These are phyloP conservation scores for Pimephales promelas DNA, from an alignment of 2,113 vertebrate species.

Conservation along the genomic window DNA sequence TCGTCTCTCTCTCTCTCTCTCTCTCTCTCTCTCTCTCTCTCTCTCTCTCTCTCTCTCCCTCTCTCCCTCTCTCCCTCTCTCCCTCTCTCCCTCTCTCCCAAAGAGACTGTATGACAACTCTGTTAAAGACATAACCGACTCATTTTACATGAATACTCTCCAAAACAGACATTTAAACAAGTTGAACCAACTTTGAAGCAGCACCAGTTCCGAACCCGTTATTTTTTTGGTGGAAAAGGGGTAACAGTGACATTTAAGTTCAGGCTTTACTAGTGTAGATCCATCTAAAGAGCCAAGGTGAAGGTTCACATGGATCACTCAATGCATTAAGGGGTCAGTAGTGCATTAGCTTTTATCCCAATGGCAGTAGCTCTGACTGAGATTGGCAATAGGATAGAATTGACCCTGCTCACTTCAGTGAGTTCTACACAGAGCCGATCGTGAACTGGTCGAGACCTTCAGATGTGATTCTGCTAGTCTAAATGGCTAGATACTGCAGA, in stretches of 20 bases:
- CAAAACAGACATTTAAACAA: no score
- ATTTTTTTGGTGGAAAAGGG: no score
- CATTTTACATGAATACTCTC: no score
- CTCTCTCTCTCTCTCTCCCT: no score
- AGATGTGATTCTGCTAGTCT: background rate
- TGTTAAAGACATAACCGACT: no score
- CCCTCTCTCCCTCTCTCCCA: no score
- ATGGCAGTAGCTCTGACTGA: background rate
- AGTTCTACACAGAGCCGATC: background rate
- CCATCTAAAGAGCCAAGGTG: background rate
- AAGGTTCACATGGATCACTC: constrained; percentile 19
- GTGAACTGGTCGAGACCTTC: background rate
- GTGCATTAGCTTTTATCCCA: constrained; percentile 23
- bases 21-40: no score
- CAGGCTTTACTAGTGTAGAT: constrained; percentile 11
- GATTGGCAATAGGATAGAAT: constrained; percentile 14
- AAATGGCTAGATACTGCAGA: background rate
- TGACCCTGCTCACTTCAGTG: constrained; percentile 19
- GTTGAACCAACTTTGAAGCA: no score
- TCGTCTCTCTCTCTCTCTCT: no score
- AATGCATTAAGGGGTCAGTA: constrained; percentile 20
- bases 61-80: no score
- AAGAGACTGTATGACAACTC: no score
- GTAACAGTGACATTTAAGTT: constrained; percentile 32
- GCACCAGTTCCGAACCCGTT: no score